A percentile compares a stretch with the other conserved stretches of the same genome.
These are phyloP conservation scores for Hippoglossus hippoglossus DNA, from an alignment of 2,797 vertebrate genomes.

Conservation along the genomic window DNA sequence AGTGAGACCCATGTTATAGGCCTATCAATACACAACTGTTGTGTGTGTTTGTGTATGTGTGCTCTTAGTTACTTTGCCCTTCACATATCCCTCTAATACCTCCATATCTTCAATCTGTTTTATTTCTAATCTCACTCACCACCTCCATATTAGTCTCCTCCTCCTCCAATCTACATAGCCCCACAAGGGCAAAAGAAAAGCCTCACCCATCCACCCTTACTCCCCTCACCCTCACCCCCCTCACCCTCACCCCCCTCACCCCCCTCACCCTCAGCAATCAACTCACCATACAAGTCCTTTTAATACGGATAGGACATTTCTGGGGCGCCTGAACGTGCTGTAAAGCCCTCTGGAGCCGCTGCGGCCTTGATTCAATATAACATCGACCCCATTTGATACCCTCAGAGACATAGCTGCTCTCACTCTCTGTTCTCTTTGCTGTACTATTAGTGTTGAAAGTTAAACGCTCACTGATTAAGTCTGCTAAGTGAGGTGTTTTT, in stretches of 20 bases:
- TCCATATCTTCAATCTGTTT: conserved; percentile 14
- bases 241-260: too few species aligned
- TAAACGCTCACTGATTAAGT: conserved; percentile 37
- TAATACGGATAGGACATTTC: conserved; percentile 39
- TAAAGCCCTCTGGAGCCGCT: conserved; percentile 30
- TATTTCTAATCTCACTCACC: conserved; percentile 52
- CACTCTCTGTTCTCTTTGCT: neutral
- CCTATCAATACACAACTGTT: neutral
- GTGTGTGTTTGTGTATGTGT: neutral
- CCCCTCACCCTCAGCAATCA: too few species aligned
- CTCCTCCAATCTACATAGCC: conserved; percentile 15
- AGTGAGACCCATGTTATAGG: neutral
- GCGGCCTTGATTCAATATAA: conserved; percentile 25
- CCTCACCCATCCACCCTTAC: conserved; percentile 14
- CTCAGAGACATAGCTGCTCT: conserved; percentile 20
- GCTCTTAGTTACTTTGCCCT: conserved; percentile 30
- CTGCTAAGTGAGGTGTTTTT: conserved; percentile 10
- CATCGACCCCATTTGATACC: conserved; percentile 25
- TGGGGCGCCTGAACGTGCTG: conserved; percentile 39
- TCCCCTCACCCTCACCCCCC: neutral
- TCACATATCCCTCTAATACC: neutral
- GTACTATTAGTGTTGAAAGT: conserved; percentile 30
- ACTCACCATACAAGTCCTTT: neutral
- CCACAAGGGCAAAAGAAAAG: conserved; percentile 45
- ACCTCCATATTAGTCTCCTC: conserved; percentile 40